Evolutionary conservation across 2,113 vertebrate genomes (phyloP).

Genomic region (Cynopterus brachyotis): DNA sequence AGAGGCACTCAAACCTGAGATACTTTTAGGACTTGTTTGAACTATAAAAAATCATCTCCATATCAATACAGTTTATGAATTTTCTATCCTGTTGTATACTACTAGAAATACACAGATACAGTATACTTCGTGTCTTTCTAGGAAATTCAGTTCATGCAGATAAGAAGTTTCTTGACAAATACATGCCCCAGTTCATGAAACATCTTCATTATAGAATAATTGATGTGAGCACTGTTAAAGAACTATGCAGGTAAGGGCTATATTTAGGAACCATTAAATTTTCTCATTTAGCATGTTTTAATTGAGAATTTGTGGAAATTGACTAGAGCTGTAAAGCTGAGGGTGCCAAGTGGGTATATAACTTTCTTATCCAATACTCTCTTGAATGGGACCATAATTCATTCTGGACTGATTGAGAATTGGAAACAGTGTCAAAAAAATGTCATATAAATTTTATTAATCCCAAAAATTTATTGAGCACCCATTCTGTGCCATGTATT

Average conservation of each 20-base stretch:
- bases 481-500: neutral
- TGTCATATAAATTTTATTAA: neutral
- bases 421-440: neutral
- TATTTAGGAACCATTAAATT: conserved; percentile 52
- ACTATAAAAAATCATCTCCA: neutral
- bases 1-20: neutral
- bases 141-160: conserved; percentile 93
- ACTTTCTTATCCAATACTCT: neutral
- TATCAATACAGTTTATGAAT: conserved; percentile 37
- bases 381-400: neutral
- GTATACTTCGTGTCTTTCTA: conserved; percentile 80
- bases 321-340: neutral
- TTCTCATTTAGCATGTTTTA: conserved; percentile 54
- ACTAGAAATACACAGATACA: conserved; percentile 66
- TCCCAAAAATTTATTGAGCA: neutral
- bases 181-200: conserved; percentile 98
- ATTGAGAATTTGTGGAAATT: conserved; percentile 34
- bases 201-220: conserved; percentile 92
- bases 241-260: conserved; percentile 92
- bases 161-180: conserved; percentile 96
- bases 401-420: neutral
- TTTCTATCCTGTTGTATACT: conserved; percentile 50
- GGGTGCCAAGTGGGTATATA: neutral
- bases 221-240: conserved; percentile 98
- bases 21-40: conserved; percentile 49